phyloP scores from a whole-genome alignment of 2,888 invertebrate genomes.

The Rapana venosa region DNA sequence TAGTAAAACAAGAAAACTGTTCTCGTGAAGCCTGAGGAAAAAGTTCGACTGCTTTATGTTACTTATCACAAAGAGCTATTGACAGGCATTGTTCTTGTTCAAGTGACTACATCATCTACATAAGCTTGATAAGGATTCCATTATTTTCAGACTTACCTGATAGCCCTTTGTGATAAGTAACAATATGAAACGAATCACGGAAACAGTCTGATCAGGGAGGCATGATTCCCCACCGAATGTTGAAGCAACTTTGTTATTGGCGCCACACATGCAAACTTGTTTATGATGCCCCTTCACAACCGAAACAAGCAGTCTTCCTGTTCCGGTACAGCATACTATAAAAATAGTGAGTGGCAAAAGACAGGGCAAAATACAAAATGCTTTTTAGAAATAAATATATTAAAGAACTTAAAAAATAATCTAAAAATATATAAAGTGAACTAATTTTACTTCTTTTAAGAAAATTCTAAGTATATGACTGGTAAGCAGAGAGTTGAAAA shows the following conservation, averaged over 20 bases:
- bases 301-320: slow-evolving; percentile 34
- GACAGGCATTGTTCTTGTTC: too few species aligned
- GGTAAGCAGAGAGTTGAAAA: background rate
- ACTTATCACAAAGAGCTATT: too few species aligned
- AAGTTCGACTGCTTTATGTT: too few species aligned
- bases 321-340: background rate
- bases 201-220: background rate
- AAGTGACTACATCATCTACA: too few species aligned
- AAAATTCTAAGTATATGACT: background rate
- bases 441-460: background rate
- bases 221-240: too few species aligned
- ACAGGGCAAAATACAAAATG: background rate
- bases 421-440: background rate
- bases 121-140: too few species aligned
- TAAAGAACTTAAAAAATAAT: background rate
- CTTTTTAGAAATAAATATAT: background rate
- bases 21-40: too few species aligned
- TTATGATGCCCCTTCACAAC: slow-evolving; percentile 38
- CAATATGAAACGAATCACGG: too few species aligned
- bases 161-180: too few species aligned
- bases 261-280: slow-evolving; percentile 34
- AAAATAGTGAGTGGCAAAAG: background rate
- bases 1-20: too few species aligned
- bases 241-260: slow-evolving; percentile 17
- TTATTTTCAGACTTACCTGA: too few species aligned